Base-by-base conservation (phyloP, 2,113 vertebrate genomes). In the Ceratotherium simum region DNA sequence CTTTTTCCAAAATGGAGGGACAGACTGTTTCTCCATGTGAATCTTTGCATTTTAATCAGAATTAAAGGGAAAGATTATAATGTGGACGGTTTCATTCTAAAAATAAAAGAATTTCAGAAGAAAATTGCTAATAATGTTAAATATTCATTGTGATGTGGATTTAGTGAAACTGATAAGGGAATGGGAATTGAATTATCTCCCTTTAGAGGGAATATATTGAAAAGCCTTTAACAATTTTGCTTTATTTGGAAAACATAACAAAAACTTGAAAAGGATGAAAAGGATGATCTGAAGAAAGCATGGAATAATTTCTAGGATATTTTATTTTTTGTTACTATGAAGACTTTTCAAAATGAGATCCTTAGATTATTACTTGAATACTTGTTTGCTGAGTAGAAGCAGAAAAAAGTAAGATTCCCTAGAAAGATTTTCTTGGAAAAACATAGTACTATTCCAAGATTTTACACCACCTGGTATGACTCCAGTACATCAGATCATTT, bases 41-140 rank as follows among this genome's bases (percentile, higher is more conserved):
- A 90, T 79, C 75, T 92, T 69, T 90, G 94, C 93, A 98, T 97
- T 97, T 97, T 97, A 97, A 97, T 98, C 82, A 96, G 90, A 90
- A 92, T 58, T 80, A 48, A 84, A 96, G 75, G 93, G 75, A 72
- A 98, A 70, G 39, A 94, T 75, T 91, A 79, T 97, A 92, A 87
- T 76, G 64, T 95, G 76, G 95, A 87, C 56, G 33, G 8, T 90
- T 91, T 87, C 13, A 65, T 93, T 90, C 78, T 95, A 96, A 95
- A 97, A 97, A 96, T 83, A 94, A 95, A 92, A 94, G 27, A 91
- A 92, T 82, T 90, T 87, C 14, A 67, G 67, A 70, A 91, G 56
- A 85, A 87, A 84, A 88, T 96, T 91, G 10, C 67, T 78, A 86
- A 58, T 67, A 79, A 64, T 91, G 62, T 80, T 83, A 83, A 89